These are phyloP conservation scores for Drosophila nikananu DNA, from an alignment of 1,140 invertebrate genomes.

Conservation along the genomic window DNA sequence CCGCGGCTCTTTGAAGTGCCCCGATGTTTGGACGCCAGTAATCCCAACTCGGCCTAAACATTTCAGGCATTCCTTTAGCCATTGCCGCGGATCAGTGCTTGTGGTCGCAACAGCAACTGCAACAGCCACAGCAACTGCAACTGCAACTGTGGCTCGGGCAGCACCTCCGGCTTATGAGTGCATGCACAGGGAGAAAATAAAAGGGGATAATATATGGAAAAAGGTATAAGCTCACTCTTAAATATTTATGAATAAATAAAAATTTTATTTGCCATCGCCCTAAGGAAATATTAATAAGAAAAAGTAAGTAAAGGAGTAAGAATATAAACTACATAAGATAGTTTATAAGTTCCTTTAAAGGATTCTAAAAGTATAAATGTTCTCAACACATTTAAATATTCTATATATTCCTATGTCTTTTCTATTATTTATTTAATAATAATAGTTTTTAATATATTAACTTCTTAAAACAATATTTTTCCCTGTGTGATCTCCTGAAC, in stretches of 20 bases:
- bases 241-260: background rate
- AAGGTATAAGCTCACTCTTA: background rate
- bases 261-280: too few relatives aligned
- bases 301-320: too few relatives aligned
- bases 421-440: background rate
- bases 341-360: background rate
- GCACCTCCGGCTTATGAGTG: slow-evolving; percentile 10
- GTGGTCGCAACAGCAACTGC: slow-evolving; percentile 21
- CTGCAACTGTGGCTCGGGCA: slow-evolving; percentile 26
- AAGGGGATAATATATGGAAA: background rate
- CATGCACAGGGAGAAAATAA: slow-evolving; percentile 18
- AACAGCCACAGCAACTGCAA: slow-evolving; percentile 13
- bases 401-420: background rate
- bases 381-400: too few relatives aligned
- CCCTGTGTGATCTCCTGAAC: slow-evolving; percentile 22
- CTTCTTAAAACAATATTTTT: background rate
- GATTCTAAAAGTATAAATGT: background rate
- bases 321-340: too few relatives aligned
- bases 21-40: slow-evolving; percentile 82
- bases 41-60: slow-evolving; percentile 79
- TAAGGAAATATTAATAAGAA: background rate
- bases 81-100: slow-evolving; percentile 61
- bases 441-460: background rate
- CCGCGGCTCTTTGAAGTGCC: slow-evolving; percentile 70
- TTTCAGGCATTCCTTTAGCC: slow-evolving; percentile 78